A percentile compares a stretch with the other conserved stretches of the same genome.
Evolutionary conservation across 2,797 vertebrate genomes (phyloP).

Genomic region (Monodelphis domestica): DNA sequence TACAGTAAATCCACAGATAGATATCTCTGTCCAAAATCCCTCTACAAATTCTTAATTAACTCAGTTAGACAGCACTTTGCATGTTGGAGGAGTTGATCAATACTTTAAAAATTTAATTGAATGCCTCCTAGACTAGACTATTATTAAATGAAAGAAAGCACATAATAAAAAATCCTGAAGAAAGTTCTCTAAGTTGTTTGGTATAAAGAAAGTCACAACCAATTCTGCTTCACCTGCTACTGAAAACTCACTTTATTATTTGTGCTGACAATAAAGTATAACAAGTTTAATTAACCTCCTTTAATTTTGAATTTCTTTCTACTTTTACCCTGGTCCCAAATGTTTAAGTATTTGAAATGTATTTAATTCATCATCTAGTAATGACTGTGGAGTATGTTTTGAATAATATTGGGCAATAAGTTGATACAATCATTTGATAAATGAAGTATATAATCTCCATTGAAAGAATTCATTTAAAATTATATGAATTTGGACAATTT

Average conservation of each 20-base stretch:
- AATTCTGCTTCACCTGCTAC: background rate
- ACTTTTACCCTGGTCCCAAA: background rate
- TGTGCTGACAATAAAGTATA: background rate
- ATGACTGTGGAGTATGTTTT: slow-evolving; percentile 6
- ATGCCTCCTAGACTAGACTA: background rate
- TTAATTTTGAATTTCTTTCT: background rate
- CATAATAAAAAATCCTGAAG: background rate
- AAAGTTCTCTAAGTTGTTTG: background rate
- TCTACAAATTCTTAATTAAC: too few relatives aligned
- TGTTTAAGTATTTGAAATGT: slow-evolving; percentile 7
- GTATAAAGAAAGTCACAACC: background rate
- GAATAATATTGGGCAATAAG: background rate
- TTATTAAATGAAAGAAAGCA: background rate
- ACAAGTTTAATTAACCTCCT: background rate
- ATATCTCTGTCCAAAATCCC: too few relatives aligned
- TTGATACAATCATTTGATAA: background rate
- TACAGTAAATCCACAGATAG: too few relatives aligned
- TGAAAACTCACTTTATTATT: background rate
- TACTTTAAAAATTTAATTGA: background rate
- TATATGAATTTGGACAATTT: background rate
- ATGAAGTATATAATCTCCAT: background rate
- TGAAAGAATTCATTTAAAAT: background rate
- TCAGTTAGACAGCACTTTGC: background rate
- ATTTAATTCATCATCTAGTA: background rate
- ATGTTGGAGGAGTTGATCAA: background rate